Base-by-base conservation (phyloP, 2,888 invertebrate genomes). In the Rhamnusium bicolor region DNA sequence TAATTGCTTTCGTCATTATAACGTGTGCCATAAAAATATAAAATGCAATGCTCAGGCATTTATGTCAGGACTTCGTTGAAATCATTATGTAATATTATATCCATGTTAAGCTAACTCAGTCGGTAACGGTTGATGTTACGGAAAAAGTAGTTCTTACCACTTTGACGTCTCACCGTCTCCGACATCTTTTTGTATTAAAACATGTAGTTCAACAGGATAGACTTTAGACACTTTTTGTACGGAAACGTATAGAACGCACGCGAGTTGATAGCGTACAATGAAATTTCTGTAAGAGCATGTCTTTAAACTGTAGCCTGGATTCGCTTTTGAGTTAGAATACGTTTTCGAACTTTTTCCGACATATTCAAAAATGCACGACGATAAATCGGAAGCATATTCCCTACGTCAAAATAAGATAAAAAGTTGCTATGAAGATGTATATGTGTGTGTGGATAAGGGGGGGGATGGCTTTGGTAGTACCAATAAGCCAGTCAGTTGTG, bases 41-140 rank as follows among this genome's bases (percentile, higher is more conserved):
- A 53, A 67, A 56, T 46, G 66, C 49, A 27, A 8, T 24, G 67
- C 16, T 0, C 46, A 46, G 19, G 21, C 53, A 53, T 32, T 65
- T 65, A 16, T n/a, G 49, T 27, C 16, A 40, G 16, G 56, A 46
- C 67, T 78, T 78, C 80, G 63, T 46, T 62, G 80, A 80, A 80
- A 76, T 76, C 78, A 74, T 79, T 77, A 74, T 72, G 76, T 75
- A 79, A 79, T 76, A 78, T 79, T 70, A 74, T 68, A 68, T 61
- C 76, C 74, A 75, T 70, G 74, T 75, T 69, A 69, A 75, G 73
- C 58, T 69, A 65, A 69, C 69, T 60, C 62, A 54, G 54, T 53
- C 61, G 62, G 65, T 71, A 71, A 71, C 71, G 71, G 71, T 71
- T 71, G 53, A 47, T 47, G 56, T 63, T 71, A 46, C 69, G 65